Percentiles rank a stretch among this genome's conserved stretches.
Evolutionary conservation across 2,113 vertebrate species (phyloP).

Genomic region (Peromyscus polionotus): DNA sequence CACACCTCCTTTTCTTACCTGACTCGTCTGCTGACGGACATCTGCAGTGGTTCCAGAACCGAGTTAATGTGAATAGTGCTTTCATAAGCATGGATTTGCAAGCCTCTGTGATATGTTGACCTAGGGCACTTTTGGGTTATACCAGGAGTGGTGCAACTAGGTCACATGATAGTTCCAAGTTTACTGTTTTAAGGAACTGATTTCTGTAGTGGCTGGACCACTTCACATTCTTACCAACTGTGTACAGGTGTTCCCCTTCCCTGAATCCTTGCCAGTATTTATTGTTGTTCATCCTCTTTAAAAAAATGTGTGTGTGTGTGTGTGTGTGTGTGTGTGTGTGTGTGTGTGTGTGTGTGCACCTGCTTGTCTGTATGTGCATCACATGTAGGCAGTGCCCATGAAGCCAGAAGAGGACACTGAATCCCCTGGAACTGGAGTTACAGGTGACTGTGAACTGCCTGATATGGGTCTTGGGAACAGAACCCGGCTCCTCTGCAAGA

Average conservation of each 20-base stretch:
- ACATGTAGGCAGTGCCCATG: neutral
- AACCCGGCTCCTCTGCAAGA: neutral
- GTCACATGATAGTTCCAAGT: neutral
- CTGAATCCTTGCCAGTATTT: neutral
- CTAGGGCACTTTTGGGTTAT: too few species aligned
- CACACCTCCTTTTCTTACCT: too few species aligned
- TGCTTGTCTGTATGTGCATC: neutral
- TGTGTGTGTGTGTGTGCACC: rapidly evolving
- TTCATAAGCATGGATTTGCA: neutral
- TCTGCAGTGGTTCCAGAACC: neutral
- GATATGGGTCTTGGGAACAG: neutral
- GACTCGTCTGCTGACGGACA: neutral
- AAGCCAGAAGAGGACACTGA: neutral
- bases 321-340: neutral
- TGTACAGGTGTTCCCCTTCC: neutral
- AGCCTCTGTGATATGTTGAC: neutral
- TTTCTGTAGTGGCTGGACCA: neutral
- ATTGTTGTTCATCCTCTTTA: neutral
- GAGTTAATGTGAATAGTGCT: neutral
- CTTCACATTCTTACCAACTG: neutral
- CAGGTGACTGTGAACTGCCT: neutral
- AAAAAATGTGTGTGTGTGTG: neutral
- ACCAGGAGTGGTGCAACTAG: neutral
- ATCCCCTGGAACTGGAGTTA: neutral
- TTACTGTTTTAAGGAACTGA: neutral